Base-by-base conservation (phyloP, 2,113 vertebrate species). In the Hoplias malabaricus region DNA sequence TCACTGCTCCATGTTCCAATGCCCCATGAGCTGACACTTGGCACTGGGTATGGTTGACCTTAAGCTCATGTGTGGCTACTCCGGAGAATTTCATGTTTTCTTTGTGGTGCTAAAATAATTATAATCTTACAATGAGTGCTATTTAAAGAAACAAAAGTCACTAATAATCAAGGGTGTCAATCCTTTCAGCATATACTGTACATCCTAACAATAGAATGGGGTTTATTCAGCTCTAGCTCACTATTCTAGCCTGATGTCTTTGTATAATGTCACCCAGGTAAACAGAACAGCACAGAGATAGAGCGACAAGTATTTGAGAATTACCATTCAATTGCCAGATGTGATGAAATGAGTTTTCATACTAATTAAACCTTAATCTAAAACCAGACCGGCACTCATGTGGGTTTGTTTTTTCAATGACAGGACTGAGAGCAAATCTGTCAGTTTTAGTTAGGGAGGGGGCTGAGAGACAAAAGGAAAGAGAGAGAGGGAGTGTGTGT, bases 401-500 rank as follows among this genome's bases (percentile, higher is more conserved):
- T 54, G 59, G 48, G 48, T 9, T 23, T 21, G 48, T 9, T 75
- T 69, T 71, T 34, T 50, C 38, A 31, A 16, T 50, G 57, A 70
- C 67, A 78, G 54, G 34, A 43, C 50, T 70, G 42, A 65, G 36
- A 56, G 29, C 66, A 70, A 53, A 68, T 72, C 34, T 71, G 46
- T 77, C 59, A 72, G 25, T 29, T 78, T 59, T 43, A 53, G 66
- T 73, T 40, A 57, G 19, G 76, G 83, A 25, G 53, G 57, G 62
- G 77, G 73, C 80, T 84, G 59, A 6, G 31, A 53, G 48, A 53
- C 7, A 53, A 19, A 53, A 53, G 23, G 13, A 2, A n/a, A 33
- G 46, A 13, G 65, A 69, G 66, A 46, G 38, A 66, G 72, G 82
- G 79, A 69, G 80, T n/a, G n/a, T n/a, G n/a, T n/a, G n/a, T n/a